A percentile compares a stretch with the other conserved stretches of the same genome.
Evolutionary conservation across 37 sponge, comb jelly and placozoan genomes (phyloP).

Genomic region (Beroe forskalii): DNA sequence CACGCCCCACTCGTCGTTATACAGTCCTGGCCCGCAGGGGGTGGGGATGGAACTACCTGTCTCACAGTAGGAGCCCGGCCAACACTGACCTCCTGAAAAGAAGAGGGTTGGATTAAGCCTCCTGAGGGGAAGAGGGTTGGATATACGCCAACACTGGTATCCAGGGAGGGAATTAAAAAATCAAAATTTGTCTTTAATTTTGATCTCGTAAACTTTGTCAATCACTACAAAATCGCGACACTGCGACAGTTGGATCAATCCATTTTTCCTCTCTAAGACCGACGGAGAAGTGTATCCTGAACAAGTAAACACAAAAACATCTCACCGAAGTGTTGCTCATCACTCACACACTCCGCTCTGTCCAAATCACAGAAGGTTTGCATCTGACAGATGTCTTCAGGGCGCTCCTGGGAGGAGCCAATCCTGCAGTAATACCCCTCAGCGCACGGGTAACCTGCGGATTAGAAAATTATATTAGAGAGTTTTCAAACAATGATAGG

Average conservation of each 20-base stretch:
- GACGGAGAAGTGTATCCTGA: too few relatives aligned
- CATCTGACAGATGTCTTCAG: not conserved
- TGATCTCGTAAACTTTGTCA: too few relatives aligned
- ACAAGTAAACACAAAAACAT: not conserved
- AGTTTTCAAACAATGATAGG: too few relatives aligned
- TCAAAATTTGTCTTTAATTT: too few relatives aligned
- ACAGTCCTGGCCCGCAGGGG: constrained; percentile 30
- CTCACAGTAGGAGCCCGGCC: constrained; percentile 61
- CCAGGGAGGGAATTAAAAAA: too few relatives aligned
- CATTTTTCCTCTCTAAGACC: too few relatives aligned
- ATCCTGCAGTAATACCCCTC: constrained; percentile 62
- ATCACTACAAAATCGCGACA: too few relatives aligned
- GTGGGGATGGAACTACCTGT: constrained; percentile 2
- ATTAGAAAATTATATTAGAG: too few relatives aligned
- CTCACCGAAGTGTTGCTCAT: constrained; percentile 23
- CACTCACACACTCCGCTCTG: constrained; percentile 6
- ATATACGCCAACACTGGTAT: too few relatives aligned
- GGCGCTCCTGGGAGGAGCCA: not conserved
- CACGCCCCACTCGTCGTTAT: constrained; percentile 42
- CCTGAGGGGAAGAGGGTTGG: too few relatives aligned
- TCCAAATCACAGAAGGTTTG: constrained; percentile 14
- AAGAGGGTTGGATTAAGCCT: too few relatives aligned
- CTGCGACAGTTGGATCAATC: too few relatives aligned
- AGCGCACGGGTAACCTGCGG: constrained; percentile 53
- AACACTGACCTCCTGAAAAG: constrained; percentile 44